Percentiles rank a stretch among this genome's conserved stretches.
phyloP scores from a whole-genome alignment of 2,888 invertebrate species.

The Euproctis similis region DNA sequence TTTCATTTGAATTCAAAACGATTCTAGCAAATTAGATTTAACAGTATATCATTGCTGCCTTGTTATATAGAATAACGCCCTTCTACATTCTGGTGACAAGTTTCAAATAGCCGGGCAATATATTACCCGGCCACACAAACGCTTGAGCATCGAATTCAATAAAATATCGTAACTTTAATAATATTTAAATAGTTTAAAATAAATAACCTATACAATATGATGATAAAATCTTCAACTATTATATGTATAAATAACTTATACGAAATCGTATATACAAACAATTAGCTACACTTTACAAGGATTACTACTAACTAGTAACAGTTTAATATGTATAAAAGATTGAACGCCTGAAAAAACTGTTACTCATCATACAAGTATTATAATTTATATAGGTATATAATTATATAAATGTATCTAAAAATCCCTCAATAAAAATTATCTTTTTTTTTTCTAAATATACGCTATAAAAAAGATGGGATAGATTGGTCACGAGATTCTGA shows the following conservation, averaged over 20 bases:
- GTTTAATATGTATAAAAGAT: slow-evolving; percentile 66
- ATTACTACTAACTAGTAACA: slow-evolving; percentile 51
- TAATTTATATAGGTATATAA: slow-evolving; percentile 42
- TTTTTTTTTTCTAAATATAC: slow-evolving; percentile 48
- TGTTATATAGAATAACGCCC: no score
- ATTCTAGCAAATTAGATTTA: no score
- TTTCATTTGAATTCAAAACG: no score
- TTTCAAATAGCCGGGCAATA: slow-evolving; percentile 35
- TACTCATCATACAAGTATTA: slow-evolving; percentile 56
- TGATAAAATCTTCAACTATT: slow-evolving; percentile 17
- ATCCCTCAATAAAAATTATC: slow-evolving; percentile 50
- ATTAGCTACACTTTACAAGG: slow-evolving; percentile 48
- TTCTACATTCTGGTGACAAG: slow-evolving; percentile 15
- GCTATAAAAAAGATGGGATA: slow-evolving; percentile 63
- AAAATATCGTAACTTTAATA: slow-evolving; percentile 36
- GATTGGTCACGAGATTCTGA: slow-evolving; percentile 71
- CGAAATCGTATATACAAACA: slow-evolving; percentile 25
- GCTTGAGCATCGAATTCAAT: slow-evolving; percentile 59
- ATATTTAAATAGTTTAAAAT: slow-evolving; percentile 26
- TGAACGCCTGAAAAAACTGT: slow-evolving; percentile 57
- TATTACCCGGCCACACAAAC: slow-evolving; percentile 38
- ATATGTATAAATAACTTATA: slow-evolving; percentile 33
- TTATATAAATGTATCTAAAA: slow-evolving; percentile 65
- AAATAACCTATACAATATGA: no score
- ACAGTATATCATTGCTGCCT: no score